A percentile compares a stretch with the other conserved stretches of the same genome.
Conservation (phyloP, 53 echinoderm and acorn worm genomes). For the Holothuria leucospilota region DNA sequence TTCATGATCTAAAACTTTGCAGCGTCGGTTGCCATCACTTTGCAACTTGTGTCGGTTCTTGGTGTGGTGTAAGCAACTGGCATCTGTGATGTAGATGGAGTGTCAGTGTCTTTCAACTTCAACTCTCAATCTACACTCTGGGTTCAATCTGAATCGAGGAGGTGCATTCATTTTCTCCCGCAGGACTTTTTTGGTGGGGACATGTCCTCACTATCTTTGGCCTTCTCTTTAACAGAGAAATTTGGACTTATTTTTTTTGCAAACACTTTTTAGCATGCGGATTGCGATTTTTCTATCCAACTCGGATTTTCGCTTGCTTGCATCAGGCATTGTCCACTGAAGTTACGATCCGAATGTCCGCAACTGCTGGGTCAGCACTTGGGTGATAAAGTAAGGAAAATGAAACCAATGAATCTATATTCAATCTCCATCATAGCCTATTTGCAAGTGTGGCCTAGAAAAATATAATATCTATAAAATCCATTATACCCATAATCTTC, state of each 20-base stretch:
- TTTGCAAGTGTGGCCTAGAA: no score
- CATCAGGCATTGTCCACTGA: no score
- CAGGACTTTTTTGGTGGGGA: background rate
- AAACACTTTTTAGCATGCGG: slow-evolving; percentile 19
- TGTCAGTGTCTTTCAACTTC: no score
- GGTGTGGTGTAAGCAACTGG: background rate
- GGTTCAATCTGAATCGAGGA: background rate
- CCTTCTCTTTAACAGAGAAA: slow-evolving; percentile 15
- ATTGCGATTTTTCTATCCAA: slow-evolving; percentile 32
- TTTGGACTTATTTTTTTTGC: background rate
- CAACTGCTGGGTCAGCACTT: no score
- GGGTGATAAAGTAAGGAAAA: no score
- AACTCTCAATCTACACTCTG: background rate
- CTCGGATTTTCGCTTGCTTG: background rate
- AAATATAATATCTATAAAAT: no score
- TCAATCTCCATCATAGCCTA: no score
- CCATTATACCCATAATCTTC: no score
- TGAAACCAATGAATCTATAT: no score
- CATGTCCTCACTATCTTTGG: background rate
- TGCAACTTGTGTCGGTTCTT: background rate
- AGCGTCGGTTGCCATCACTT: no score
- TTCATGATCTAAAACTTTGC: background rate
- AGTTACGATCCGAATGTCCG: no score
- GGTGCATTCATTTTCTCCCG: background rate
- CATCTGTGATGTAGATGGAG: background rate